Evolutionary conservation across 1,140 invertebrate genomes (phyloP), one percentile per base, ranked within the genome.

Genomic region (Andrena cerasifolii): DNA sequence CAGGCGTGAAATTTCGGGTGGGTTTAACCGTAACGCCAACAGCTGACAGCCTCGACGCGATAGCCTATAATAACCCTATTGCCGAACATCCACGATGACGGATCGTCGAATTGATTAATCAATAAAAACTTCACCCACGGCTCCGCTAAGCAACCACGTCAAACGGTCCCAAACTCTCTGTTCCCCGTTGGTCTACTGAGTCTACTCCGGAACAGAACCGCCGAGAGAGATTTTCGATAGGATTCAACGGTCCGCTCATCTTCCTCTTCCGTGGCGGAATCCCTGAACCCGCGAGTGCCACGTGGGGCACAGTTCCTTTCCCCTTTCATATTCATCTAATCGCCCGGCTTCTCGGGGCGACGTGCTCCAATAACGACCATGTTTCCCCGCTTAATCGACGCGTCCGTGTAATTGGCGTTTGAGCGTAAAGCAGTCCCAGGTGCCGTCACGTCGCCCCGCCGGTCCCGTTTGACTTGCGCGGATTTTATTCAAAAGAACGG

Each of bases 1-100:
- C 83, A 77, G 71, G 70, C 83, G 79, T 85, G 79, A 85, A 85
- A 79, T 85, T 85, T 85, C 74, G 75, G 73, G 43, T 63, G 67
- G 68, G 78, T 74, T 76, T 54, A 63, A 72, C 73, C 78, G 74
- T 83, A 78, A 74, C 51, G 74, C 56, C 78, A 78, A 84, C 83
- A 85, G 84, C 84, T 85, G 83, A 85, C 83, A 79, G 83, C 78
- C 74, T 61, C 63, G 66, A 73, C 76, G 62, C 71, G 80, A 84
- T 83, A 79, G 56, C 70, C 80, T 83, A 70, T 77, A 77, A 70
- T 70, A 70, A 77, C 67, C 73, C 75, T 62, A 70, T 71, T 77
- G 66, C 54, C 47, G 36, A 70, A 43, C 66, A 43, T 61, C 45
- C 33, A 10, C 67, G 67, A 36, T 70, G 75, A 77, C 67, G 75